phyloP scores from a whole-genome alignment of 2,113 vertebrate species.

The Haplochromis vanheusdeni region DNA sequence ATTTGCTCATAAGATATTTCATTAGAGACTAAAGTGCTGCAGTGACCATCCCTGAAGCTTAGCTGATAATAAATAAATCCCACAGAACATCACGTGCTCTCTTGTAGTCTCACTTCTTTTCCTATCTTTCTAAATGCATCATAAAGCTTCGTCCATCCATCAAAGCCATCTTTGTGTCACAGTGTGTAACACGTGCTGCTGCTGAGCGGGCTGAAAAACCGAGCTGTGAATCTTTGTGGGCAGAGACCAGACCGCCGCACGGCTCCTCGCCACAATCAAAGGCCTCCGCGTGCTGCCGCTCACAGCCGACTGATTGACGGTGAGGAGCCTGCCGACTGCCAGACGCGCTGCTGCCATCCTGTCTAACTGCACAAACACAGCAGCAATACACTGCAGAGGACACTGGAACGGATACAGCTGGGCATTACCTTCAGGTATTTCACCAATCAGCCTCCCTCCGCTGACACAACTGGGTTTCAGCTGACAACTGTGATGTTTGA shows the following conservation, averaged over 20 bases:
- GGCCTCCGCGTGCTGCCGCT: background rate
- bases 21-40: background rate
- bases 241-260: background rate
- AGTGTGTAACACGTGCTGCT: background rate
- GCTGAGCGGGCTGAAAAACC: background rate
- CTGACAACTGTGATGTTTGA: background rate
- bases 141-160: background rate
- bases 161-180: background rate
- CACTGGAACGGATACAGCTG: background rate
- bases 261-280: constrained; percentile 22
- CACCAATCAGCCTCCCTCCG: background rate
- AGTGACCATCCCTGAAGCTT: background rate
- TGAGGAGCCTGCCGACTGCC: background rate
- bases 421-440: background rate
- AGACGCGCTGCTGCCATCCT: background rate
- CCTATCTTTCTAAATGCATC: background rate
- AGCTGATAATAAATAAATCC: background rate
- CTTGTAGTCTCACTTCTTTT: background rate
- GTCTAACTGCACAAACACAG: background rate
- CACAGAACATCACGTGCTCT: background rate
- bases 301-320: background rate
- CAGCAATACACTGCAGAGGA: background rate
- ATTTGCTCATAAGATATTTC: background rate
- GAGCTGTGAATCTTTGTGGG: background rate
- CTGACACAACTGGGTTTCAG: constrained; percentile 9